phyloP scores from a whole-genome alignment of 2,113 vertebrate species.

The Polypterus bichir region DNA sequence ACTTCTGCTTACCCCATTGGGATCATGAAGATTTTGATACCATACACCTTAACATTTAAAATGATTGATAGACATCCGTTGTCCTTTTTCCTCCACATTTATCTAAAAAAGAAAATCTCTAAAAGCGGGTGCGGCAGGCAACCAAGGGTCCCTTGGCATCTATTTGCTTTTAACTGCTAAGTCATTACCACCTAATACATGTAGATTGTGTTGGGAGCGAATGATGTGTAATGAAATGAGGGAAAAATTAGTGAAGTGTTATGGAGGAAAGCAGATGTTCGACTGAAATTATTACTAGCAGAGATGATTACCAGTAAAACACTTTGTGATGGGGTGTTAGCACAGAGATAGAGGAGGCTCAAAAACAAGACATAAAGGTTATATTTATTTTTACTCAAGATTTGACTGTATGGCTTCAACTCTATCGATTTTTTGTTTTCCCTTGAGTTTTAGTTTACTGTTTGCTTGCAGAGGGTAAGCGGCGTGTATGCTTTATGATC shows the following conservation, averaged over 20 bases:
- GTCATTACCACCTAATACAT: constrained; percentile 94
- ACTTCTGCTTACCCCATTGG: constrained; percentile 2
- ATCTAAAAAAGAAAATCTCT: constrained; percentile 67
- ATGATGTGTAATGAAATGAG: constrained; percentile 82
- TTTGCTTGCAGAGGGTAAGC: constrained; percentile 17
- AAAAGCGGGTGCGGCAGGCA: constrained; percentile 66
- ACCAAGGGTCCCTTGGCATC: constrained; percentile 79
- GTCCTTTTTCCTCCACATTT: constrained; percentile 75
- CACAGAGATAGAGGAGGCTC: constrained; percentile 30
- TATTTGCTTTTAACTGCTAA: constrained; percentile 96
- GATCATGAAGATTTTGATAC: constrained; percentile 53
- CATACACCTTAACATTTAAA: constrained; percentile 71
- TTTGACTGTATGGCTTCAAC: neutral
- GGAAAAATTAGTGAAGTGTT: constrained; percentile 88
- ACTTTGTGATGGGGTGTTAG: constrained; percentile 65
- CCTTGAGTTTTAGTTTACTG: neutral
- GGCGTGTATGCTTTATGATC: too few species aligned
- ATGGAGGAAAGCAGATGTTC: constrained; percentile 92
- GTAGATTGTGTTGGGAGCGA: constrained; percentile 88
- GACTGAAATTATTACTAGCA: constrained; percentile 84
- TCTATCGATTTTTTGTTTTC: neutral
- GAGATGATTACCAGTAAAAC: constrained; percentile 73
- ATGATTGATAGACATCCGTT: constrained; percentile 80
- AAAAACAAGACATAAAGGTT: constrained; percentile 22
- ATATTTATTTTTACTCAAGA: constrained; percentile 4